Evolutionary conservation across 2,113 vertebrate species (phyloP), one percentile per base, ranked within the genome.

Genomic region (Campylorhamphus procurvoides): DNA sequence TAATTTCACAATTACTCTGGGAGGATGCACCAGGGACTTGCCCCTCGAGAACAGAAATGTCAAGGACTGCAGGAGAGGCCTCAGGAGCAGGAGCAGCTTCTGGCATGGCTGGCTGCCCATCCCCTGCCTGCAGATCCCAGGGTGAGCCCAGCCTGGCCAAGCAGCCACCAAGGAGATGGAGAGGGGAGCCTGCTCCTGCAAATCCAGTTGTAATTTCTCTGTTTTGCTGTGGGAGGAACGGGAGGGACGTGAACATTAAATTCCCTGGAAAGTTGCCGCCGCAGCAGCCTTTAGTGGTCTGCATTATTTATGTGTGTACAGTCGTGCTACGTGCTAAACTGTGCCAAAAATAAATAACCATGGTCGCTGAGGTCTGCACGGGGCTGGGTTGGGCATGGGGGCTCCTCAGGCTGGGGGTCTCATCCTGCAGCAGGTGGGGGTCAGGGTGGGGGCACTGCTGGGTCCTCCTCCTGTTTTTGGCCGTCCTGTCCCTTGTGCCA

Each of bases 1-100:
- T 98, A 98, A 98, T 98, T 98, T 97, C 97, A 96, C 98, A 98
- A 97, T 98, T 97, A 97, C 97, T 97, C 96, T 84, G 92, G 80
- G 96, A 98, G 97, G 97, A 97, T 95, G 97, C 97, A 88, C 97
- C 93, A 82, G 98, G 98, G 98, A 98, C 98, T 95, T 96, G 97
- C 97, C 97, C 98, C 97, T 86, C 0, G 87, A 97, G 97, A 96
- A 97, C 91, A 95, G 95, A 96, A 97, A 97, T 96, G 98, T 97
- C 98, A 96, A 97, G 97, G 97, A 97, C 96, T 84, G 73, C 84
- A 16, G 31, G 92, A 95, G 95, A 94, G 63, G 84, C 85, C 87
- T 90, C 62, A 28, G 84, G 89, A 66, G 92, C 1, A 1, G 52
- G 90, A 89, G 93, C 91, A 86, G 58, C 55, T 93, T 37, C 63